Conservation (phyloP, 2,888 invertebrate genomes). For the Drosophila robusta region DNA sequence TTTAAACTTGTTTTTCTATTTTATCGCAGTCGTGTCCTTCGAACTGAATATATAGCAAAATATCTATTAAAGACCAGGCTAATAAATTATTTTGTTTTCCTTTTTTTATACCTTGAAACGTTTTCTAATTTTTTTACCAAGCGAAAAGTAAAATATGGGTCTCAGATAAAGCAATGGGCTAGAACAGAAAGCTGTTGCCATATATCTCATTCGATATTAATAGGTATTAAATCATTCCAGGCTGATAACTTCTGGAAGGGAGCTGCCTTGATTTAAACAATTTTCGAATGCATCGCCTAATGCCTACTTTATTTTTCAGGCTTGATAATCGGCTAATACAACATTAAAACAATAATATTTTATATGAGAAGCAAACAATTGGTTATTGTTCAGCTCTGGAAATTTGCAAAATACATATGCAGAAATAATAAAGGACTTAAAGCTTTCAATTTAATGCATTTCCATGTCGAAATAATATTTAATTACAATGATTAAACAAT, state of each 20-base stretch:
- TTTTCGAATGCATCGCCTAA: background rate
- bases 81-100: constrained; percentile 19
- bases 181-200: constrained; percentile 16
- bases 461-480: background rate
- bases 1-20: constrained; percentile 5
- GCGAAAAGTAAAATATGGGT: constrained; percentile 13
- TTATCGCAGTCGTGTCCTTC: background rate
- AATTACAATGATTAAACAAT: background rate
- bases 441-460: background rate
- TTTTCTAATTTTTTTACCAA: constrained; percentile 7
- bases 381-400: background rate
- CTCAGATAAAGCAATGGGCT: constrained; percentile 12
- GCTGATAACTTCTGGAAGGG: background rate
- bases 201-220: constrained; percentile 11
- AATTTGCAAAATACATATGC: background rate
- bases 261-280: background rate
- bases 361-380: constrained; percentile 1
- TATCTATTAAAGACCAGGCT: constrained; percentile 7
- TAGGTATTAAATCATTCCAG: constrained; percentile 12
- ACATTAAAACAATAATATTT: background rate
- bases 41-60: constrained; percentile 8
- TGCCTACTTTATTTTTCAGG: background rate
- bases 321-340: background rate
- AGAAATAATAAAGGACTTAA: background rate
- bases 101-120: constrained; percentile 9